Evolutionary conservation across 1,140 invertebrate species (phyloP).

Genomic region (Drosophila ambigua): DNA sequence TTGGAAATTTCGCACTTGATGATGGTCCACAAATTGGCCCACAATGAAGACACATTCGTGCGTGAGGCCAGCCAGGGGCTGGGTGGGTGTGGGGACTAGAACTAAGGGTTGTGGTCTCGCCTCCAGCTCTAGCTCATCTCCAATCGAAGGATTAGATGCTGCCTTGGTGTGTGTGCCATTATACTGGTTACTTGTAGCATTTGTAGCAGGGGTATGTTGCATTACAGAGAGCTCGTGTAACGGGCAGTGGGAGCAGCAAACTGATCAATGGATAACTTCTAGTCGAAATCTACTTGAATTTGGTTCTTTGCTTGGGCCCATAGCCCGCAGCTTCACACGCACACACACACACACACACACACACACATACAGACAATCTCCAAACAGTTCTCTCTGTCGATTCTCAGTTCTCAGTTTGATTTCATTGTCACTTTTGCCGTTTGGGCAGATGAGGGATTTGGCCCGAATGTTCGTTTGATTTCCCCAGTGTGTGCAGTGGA

Average conservation of each 20-base stretch:
- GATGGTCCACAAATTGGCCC: slow-evolving; percentile 73
- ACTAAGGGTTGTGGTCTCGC: slow-evolving; percentile 29
- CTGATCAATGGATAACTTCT: too few relatives aligned
- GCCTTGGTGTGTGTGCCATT: background rate
- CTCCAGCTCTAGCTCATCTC: slow-evolving; percentile 23
- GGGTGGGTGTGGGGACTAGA: background rate
- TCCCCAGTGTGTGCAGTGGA: slow-evolving; percentile 65
- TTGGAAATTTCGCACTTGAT: slow-evolving; percentile 79
- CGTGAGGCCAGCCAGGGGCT: slow-evolving; percentile 26
- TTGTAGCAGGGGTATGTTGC: too few relatives aligned
- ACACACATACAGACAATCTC: slow-evolving; percentile 14
- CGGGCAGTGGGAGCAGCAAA: too few relatives aligned
- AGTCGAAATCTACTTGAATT: background rate
- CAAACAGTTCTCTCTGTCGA: slow-evolving; percentile 3
- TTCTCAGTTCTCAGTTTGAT: slow-evolving; percentile 56
- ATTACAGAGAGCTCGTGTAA: too few relatives aligned
- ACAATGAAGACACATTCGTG: slow-evolving; percentile 66
- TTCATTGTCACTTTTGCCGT: slow-evolving; percentile 72
- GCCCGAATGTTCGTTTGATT: slow-evolving; percentile 68
- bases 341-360: slow-evolving; percentile 14
- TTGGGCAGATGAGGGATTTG: slow-evolving; percentile 41
- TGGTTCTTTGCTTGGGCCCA: slow-evolving; percentile 31
- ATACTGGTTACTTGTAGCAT: background rate
- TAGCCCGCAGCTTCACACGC: slow-evolving; percentile 40
- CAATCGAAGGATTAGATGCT: background rate